A percentile compares a stretch with the other conserved stretches of the same genome.
phyloP scores from a whole-genome alignment of 2,797 vertebrate species.

The Trematomus bernacchii region DNA sequence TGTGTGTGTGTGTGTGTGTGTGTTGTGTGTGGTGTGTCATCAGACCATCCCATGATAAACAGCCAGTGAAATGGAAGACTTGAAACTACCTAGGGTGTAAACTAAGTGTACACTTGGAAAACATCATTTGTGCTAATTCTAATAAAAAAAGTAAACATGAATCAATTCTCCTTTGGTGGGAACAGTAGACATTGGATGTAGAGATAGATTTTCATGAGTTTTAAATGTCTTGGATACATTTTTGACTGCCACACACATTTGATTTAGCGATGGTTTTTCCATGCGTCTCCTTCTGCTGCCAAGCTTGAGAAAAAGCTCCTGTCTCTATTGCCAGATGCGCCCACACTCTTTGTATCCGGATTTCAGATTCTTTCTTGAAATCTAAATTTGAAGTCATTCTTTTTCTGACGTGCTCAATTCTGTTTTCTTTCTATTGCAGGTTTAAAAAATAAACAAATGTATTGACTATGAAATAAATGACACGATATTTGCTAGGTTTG shows the following conservation, averaged over 20 bases:
- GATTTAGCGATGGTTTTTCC: constrained; percentile 40
- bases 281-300: constrained; percentile 55
- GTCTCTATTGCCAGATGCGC: constrained; percentile 78
- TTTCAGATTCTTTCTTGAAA: constrained; percentile 60
- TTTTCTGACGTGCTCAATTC: constrained; percentile 72
- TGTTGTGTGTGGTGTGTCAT: not conserved
- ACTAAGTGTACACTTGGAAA: constrained; percentile 64
- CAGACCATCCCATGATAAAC: constrained; percentile 35
- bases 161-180: constrained; percentile 41
- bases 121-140: constrained; percentile 50
- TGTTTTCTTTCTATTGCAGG: constrained; percentile 83
- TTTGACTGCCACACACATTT: constrained; percentile 36
- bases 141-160: constrained; percentile 18
- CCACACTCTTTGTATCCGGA: constrained; percentile 80
- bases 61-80: constrained; percentile 19
- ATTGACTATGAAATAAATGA: constrained; percentile 86
- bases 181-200: constrained; percentile 51
- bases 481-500: constrained; percentile 91
- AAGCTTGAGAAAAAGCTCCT: constrained; percentile 55
- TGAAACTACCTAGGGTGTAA: constrained; percentile 77
- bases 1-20: not conserved
- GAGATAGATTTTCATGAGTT: constrained; percentile 48
- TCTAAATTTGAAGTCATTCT: constrained; percentile 60
- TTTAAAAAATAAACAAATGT: constrained; percentile 80
- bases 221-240: constrained; percentile 42